phyloP scores from a whole-genome alignment of 2,888 invertebrate species.

The Tipula confusa region DNA sequence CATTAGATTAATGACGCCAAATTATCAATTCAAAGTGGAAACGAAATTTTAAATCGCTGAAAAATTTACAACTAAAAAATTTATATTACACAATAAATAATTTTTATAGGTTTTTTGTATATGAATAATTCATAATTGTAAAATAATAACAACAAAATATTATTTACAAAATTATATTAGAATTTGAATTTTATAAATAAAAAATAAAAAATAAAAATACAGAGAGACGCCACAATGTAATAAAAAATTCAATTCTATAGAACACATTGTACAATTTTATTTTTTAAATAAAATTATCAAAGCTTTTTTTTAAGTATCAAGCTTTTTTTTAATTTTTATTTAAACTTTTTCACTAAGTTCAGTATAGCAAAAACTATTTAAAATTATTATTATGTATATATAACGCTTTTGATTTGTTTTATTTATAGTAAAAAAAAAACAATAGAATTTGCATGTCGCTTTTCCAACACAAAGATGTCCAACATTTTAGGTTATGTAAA shows the following conservation, averaged over 20 bases:
- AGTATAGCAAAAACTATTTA: background rate
- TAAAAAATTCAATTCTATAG: background rate
- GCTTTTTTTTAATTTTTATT: background rate
- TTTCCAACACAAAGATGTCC: background rate
- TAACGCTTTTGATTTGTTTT: background rate
- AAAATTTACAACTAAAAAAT: background rate
- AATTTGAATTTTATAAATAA: background rate
- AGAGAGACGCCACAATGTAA: background rate
- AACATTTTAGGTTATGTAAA: background rate
- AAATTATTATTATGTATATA: background rate
- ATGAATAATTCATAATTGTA: background rate
- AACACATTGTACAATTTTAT: too few species aligned
- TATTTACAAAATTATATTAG: background rate
- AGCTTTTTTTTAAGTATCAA: background rate
- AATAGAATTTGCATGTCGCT: background rate
- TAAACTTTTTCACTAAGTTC: background rate
- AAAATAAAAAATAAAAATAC: background rate
- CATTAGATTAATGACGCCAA: background rate
- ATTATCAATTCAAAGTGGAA: background rate
- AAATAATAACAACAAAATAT: background rate
- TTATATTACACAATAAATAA: background rate
- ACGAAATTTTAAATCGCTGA: background rate
- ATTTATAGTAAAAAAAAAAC: background rate
- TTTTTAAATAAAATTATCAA: background rate
- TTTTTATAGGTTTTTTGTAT: background rate